phyloP scores from a whole-genome alignment of 2,797 vertebrate species.

The Micropoecilia bifurca region DNA sequence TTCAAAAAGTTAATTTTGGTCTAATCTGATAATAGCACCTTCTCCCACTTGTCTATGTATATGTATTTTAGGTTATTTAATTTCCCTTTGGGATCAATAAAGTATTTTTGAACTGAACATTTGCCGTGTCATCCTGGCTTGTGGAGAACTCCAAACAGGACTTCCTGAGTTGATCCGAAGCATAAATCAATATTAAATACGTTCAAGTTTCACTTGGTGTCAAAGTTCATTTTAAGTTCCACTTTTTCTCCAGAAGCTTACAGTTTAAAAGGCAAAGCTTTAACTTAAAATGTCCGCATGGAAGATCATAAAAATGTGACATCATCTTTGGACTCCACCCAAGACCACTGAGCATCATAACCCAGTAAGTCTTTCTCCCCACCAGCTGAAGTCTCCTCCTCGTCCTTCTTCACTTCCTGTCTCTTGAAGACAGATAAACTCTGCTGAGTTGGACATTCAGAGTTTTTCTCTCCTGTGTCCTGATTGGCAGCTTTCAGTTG shows the following conservation, averaged over 20 bases:
- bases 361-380: constrained; percentile 70
- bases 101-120: too few species aligned
- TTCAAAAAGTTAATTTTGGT: not conserved
- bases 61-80: too few species aligned
- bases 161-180: not conserved
- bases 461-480: constrained; percentile 41
- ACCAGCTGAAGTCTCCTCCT: constrained; percentile 55
- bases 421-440: constrained; percentile 43
- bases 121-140: not conserved
- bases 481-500: constrained; percentile 32
- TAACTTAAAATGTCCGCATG: constrained; percentile 12
- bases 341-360: constrained; percentile 89
- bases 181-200: not conserved
- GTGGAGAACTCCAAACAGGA: not conserved
- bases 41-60: not conserved
- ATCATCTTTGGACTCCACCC: constrained; percentile 92
- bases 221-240: constrained; percentile 18
- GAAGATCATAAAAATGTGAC: constrained; percentile 88
- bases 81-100: too few species aligned
- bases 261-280: not conserved
- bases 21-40: not conserved
- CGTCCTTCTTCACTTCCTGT: constrained; percentile 57
- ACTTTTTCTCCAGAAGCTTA: constrained; percentile 3
- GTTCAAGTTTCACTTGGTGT: not conserved
- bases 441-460: constrained; percentile 30